Evolutionary conservation across 1,140 invertebrate species (phyloP).

Genomic region (Metaphire vulgaris): DNA sequence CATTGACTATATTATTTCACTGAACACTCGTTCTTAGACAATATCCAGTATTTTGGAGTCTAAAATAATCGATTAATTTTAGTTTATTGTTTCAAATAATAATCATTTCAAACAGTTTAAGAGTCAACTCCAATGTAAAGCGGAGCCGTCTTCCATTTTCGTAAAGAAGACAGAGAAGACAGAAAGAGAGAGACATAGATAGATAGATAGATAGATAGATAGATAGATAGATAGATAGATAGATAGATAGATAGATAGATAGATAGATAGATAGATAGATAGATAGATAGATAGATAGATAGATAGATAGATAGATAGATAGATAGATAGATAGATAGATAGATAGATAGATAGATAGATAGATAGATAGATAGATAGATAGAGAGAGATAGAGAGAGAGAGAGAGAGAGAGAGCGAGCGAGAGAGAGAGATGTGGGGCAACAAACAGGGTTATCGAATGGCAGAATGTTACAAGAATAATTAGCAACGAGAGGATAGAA

Average conservation of each 20-base stretch:
- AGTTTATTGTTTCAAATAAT: too few relatives aligned
- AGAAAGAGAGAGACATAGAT: not conserved
- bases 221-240: not conserved
- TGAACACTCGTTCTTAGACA: too few relatives aligned
- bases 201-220: not conserved
- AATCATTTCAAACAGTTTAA: too few relatives aligned
- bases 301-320: not conserved
- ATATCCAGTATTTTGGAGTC: too few relatives aligned
- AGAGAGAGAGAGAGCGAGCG: not conserved
- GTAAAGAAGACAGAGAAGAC: not conserved
- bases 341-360: not conserved
- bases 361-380: not conserved
- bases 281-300: not conserved
- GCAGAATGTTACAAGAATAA: too few relatives aligned
- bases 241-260: not conserved
- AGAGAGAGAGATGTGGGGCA: not conserved
- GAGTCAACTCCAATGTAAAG: too few relatives aligned
- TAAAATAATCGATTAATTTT: too few relatives aligned
- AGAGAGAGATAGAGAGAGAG: not conserved
- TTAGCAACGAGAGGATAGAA: too few relatives aligned
- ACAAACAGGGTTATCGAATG: not conserved
- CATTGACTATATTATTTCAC: too few relatives aligned
- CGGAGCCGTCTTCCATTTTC: too few relatives aligned
- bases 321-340: not conserved
- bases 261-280: not conserved